phyloP scores from a whole-genome alignment of 2,888 invertebrate genomes.

The Troides aeacus region DNA sequence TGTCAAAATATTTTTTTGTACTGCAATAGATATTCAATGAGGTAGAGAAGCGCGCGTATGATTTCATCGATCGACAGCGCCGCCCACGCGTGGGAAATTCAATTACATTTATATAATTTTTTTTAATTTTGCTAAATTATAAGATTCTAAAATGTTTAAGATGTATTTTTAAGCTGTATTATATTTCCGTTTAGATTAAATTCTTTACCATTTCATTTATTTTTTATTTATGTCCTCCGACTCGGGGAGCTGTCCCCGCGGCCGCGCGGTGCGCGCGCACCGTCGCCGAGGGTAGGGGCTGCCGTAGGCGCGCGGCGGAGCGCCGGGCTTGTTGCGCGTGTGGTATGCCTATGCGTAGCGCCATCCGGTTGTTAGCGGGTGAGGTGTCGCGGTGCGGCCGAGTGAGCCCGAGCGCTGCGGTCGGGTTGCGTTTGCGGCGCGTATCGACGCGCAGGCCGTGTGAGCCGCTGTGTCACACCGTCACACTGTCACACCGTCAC shows the following conservation, averaged over 20 bases:
- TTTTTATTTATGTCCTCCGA: constrained; percentile 58
- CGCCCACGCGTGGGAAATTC: constrained; percentile 18
- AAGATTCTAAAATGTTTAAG: constrained; percentile 41
- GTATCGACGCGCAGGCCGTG: constrained; percentile 32
- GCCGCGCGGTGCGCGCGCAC: not conserved
- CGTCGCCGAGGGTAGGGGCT: not conserved
- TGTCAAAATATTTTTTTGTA: constrained; percentile 30
- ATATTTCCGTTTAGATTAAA: constrained; percentile 48
- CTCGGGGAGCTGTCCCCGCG: constrained; percentile 30
- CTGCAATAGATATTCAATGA: constrained; percentile 54
- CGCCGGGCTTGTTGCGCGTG: too few relatives aligned
- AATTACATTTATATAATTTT: constrained; percentile 36
- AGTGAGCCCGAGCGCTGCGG: constrained; percentile 30
- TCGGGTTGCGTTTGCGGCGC: constrained; percentile 17
- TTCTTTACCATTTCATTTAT: constrained; percentile 46
- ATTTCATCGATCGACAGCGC: constrained; percentile 47
- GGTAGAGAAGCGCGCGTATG: constrained; percentile 49
- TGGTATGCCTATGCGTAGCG: not conserved
- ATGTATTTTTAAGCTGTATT: constrained; percentile 45
- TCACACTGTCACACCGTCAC: too few relatives aligned
- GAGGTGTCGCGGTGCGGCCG: constrained; percentile 1
- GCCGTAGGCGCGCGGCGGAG: too few relatives aligned
- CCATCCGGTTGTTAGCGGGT: too few relatives aligned
- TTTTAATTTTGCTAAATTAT: constrained; percentile 38
- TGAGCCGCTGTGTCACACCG: too few relatives aligned